A percentile compares a stretch with the other conserved stretches of the same genome.
Conservation (phyloP, 2,888 invertebrate species). For the Drosophila mimica region DNA sequence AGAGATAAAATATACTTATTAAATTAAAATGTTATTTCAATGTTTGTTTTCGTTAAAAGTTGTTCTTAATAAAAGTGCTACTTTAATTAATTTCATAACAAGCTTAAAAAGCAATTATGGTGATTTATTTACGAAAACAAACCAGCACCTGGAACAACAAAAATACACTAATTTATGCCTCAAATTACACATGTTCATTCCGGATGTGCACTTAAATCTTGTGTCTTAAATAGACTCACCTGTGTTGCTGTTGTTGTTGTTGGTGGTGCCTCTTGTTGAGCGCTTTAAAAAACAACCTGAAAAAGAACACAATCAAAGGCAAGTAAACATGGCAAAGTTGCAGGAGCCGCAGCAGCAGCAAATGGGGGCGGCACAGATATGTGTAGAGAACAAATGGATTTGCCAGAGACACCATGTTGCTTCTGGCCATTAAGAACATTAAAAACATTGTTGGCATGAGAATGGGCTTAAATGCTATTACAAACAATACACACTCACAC, state of each 20-base stretch:
- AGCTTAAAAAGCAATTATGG: background rate
- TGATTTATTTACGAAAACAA: background rate
- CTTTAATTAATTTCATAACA: background rate
- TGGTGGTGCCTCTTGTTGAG: conserved; percentile 43
- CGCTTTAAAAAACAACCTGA: conserved; percentile 36
- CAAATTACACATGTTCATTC: background rate
- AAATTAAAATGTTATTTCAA: background rate
- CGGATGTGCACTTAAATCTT: background rate
- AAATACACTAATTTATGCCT: background rate
- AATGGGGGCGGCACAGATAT: conserved; percentile 25
- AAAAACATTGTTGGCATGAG: conserved; percentile 20
- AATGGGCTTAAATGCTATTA: conserved; percentile 25
- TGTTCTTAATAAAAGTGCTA: background rate
- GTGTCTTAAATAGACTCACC: background rate
- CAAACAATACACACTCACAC: conserved; percentile 17
- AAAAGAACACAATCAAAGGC: conserved; percentile 48
- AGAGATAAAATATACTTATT: background rate
- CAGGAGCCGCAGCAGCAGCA: conserved; percentile 7
- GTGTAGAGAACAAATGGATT: conserved; percentile 6
- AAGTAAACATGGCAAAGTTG: conserved; percentile 12
- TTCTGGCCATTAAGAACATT: conserved; percentile 40
- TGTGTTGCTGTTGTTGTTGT: conserved; percentile 2
- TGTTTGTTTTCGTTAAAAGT: background rate
- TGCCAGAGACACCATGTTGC: conserved; percentile 14
- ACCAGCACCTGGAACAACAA: background rate